Conservation (phyloP, 2,113 vertebrate genomes). For the Phylloscopus trochiloides region DNA sequence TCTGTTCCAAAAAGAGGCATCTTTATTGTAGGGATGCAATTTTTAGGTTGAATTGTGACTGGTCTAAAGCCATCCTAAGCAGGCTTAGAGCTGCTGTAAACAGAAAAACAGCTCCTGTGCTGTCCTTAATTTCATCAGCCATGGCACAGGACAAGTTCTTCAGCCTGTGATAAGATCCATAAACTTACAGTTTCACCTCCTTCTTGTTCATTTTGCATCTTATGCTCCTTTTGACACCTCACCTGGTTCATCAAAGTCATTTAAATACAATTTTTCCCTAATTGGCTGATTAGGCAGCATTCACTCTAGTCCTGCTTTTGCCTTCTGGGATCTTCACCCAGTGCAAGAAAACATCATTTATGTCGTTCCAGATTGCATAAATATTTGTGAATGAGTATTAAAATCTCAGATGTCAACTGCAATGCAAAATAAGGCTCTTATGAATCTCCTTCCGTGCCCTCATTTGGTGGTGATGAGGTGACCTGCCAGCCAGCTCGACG, state of each 20-base stretch:
- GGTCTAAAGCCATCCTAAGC: not conserved
- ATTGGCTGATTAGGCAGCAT: not conserved
- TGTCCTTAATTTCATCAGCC: not conserved
- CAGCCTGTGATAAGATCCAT: not conserved
- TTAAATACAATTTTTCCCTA: not conserved
- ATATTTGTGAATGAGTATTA: not conserved
- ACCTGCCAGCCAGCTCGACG: not conserved
- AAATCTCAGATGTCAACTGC: not conserved
- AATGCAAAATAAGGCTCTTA: not conserved
- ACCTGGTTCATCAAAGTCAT: not conserved
- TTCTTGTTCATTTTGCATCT: not conserved
- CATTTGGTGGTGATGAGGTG: slow-evolving; percentile 12
- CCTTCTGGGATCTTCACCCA: not conserved
- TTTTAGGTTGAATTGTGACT: not conserved
- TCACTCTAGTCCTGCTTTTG: not conserved
- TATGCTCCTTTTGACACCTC: not conserved
- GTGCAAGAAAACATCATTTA: not conserved
- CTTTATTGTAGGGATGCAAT: not conserved
- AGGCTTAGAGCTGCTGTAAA: not conserved
- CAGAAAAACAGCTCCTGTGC: not conserved
- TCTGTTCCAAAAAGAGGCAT: not conserved
- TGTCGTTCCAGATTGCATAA: not conserved
- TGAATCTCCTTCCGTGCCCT: not conserved
- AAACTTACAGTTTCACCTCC: not conserved
- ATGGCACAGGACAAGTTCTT: not conserved